phyloP scores from a whole-genome alignment of 2,113 vertebrate species.

The Hypocryptadius cinnamomeus region DNA sequence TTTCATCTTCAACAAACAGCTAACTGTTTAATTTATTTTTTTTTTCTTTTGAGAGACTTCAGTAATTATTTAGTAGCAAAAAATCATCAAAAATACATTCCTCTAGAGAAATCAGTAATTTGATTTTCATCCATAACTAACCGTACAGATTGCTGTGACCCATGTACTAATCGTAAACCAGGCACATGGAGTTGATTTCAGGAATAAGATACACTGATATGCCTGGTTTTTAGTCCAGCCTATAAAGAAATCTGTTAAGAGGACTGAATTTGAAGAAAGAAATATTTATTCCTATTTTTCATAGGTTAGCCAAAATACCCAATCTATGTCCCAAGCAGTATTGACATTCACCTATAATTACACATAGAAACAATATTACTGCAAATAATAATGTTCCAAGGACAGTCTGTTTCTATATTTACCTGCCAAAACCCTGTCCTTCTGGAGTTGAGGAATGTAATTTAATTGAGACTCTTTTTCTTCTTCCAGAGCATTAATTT shows the following conservation, averaged over 20 bases:
- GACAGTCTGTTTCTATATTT: background rate
- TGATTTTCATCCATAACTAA: conserved; percentile 38
- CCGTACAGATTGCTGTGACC: background rate
- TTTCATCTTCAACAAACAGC: background rate
- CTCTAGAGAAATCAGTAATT: conserved; percentile 14
- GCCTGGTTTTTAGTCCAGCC: background rate
- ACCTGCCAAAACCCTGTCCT: background rate
- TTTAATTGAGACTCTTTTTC: background rate
- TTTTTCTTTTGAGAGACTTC: background rate
- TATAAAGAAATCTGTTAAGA: background rate
- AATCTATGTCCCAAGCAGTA: background rate
- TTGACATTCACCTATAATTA: conserved; percentile 4
- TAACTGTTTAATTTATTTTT: background rate
- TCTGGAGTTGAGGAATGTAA: background rate
- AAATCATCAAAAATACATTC: background rate
- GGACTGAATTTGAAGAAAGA: background rate
- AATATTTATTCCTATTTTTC: background rate
- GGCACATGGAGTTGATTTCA: conserved; percentile 1
- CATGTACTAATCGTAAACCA: background rate
- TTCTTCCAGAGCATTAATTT: background rate
- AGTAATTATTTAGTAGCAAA: background rate
- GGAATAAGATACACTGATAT: background rate
- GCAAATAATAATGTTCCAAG: background rate
- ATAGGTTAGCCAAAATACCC: background rate
- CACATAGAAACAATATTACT: background rate